Evolutionary conservation across 2,797 vertebrate genomes (phyloP).

Genomic region (Carcharodon carcharias): DNA sequence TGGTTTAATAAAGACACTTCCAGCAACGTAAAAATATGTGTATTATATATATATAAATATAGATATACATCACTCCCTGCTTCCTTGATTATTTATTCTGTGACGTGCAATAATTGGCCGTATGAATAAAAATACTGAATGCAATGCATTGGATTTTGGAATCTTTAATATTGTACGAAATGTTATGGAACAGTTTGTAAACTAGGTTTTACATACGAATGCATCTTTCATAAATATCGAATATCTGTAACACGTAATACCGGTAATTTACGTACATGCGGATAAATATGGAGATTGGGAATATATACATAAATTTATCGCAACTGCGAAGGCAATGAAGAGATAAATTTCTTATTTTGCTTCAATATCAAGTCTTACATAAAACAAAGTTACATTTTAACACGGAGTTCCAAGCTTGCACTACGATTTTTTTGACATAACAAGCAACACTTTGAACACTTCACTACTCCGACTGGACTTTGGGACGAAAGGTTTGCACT

Average conservation of each 20-base stretch:
- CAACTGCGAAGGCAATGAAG: slow-evolving; percentile 92
- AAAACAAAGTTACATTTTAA: slow-evolving; percentile 93
- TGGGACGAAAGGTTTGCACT: slow-evolving; percentile 97
- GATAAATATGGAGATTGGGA: slow-evolving; percentile 99
- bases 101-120: neutral
- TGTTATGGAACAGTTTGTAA: slow-evolving; percentile 99
- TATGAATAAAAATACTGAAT: slow-evolving; percentile 66
- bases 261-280: slow-evolving; percentile 91
- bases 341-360: slow-evolving; percentile 76
- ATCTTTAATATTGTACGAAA: slow-evolving; percentile 99
- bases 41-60: neutral
- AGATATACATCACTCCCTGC: neutral
- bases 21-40: neutral
- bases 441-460: slow-evolving; percentile 90
- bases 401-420: slow-evolving; percentile 98
- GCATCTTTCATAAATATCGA: slow-evolving; percentile 99
- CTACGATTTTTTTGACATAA: slow-evolving; percentile 99
- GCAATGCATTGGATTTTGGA: slow-evolving; percentile 80
- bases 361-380: slow-evolving; percentile 98
- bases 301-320: slow-evolving; percentile 96
- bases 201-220: slow-evolving; percentile 99
- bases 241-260: slow-evolving; percentile 96
- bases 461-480: slow-evolving; percentile 99
- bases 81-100: slow-evolving; percentile 24
- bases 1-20: slow-evolving; percentile 50